Base-by-base conservation (phyloP, 2,113 vertebrate species). In the Acanthochromis polyacanthus region DNA sequence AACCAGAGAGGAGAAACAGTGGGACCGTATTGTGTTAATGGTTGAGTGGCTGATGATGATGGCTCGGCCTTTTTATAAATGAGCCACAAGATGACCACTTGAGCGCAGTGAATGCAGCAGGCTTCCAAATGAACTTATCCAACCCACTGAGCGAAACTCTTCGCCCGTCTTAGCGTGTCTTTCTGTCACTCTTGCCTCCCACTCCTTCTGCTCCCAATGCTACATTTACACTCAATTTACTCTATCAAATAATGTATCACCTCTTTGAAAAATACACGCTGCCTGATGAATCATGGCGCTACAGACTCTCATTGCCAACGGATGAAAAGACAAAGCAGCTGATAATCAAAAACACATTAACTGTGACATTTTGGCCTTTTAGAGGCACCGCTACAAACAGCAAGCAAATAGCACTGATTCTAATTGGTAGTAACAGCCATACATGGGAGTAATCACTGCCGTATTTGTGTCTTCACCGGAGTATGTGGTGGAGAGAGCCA, bases 71-170 rank as follows among this genome's bases (percentile, higher is more conserved):
- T 73, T 83, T 79, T 52, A 72, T 58, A 72, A 79, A 78, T 72
- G 36, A 75, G 55, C 59, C 67, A 82, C 59, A 84, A 77, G 65
- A 87, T 87, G 82, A 81, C 80, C 78, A 83, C 73, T 88, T 3
- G 19, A 79, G 65, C 75, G 52, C 64, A 70, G 74, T 74, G 23
- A 79, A 80, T 78, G 63, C 65, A 75, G 28, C 48, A 64, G 63
- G 50, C 71, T 80, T 87, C 81, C 40, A 80, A 69, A 79, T 71
- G 59, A 83, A 59, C 84, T 89, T 65, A 76, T 75, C 75, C 8
- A 82, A 36, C 43, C 23, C 38, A 38, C 65, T 22, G 50, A 71
- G 25, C 67, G 30, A 62, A 66, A 58, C 71, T 68, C 50, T 60
- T 4, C 30, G 36, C 50, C 58, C 16, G 15, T 55, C 58, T 64